Conservation (phyloP, 2,113 vertebrate genomes). For the Strix aluco region DNA sequence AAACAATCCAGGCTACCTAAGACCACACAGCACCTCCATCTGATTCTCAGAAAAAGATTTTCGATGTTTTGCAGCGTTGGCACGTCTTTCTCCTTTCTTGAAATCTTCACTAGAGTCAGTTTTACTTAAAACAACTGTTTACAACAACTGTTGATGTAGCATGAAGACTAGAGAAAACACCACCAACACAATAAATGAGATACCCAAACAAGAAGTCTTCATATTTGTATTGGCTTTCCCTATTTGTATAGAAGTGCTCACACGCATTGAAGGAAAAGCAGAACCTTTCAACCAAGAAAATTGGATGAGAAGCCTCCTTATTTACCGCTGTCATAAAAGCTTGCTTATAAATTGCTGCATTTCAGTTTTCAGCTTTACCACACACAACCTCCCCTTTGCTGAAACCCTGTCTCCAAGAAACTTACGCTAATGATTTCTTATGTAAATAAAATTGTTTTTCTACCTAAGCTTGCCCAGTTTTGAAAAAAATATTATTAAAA, state of each 20-base stretch:
- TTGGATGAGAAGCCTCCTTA: background rate
- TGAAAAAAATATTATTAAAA: background rate
- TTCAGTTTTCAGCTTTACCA: background rate
- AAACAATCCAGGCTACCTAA: background rate
- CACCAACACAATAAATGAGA: background rate
- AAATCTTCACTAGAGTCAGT: background rate
- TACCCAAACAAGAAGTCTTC: background rate
- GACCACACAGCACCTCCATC: fast-evolving
- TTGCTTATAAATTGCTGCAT: background rate
- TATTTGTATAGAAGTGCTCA: background rate
- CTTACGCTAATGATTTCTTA: background rate
- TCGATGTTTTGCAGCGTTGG: background rate
- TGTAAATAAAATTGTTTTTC: background rate
- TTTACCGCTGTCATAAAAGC: background rate
- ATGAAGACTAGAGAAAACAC: background rate
- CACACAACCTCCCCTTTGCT: background rate
- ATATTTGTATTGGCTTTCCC: background rate
- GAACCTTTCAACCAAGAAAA: background rate
- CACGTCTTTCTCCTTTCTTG: background rate
- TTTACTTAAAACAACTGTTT: background rate
- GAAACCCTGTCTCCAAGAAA: background rate
- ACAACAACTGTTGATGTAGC: background rate
- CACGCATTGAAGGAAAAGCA: background rate
- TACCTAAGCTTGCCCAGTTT: background rate
- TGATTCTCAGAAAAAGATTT: background rate